A percentile compares a stretch with the other conserved stretches of the same genome.
Evolutionary conservation across 2,113 vertebrate genomes (phyloP).

Genomic region (Chloebia gouldiae): DNA sequence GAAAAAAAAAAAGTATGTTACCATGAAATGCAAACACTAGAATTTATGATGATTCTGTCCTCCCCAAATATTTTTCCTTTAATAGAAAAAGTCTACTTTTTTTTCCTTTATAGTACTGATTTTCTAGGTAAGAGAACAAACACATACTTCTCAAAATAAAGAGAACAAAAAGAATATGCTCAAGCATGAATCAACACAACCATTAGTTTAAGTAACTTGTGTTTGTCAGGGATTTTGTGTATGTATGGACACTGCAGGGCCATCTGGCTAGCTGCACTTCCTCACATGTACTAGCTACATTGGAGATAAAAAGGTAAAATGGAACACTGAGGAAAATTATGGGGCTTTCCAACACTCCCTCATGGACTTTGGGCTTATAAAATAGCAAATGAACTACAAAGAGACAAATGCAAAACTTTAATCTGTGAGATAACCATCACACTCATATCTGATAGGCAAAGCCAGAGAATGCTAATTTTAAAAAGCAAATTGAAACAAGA

Average conservation of each 20-base stretch:
- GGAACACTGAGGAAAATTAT: conserved; percentile 64
- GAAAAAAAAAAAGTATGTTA: background rate
- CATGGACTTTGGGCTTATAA: conserved; percentile 68
- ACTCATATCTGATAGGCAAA: conserved; percentile 67
- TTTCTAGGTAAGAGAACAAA: background rate
- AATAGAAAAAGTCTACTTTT: background rate
- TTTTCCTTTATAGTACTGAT: background rate
- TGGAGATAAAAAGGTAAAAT: conserved; percentile 65
- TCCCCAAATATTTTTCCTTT: background rate
- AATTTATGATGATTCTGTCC: background rate
- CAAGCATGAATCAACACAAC: background rate
- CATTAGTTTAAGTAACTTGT: background rate
- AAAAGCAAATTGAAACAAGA: conserved; percentile 51
- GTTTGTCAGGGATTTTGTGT: background rate
- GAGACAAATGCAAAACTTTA: conserved; percentile 67
- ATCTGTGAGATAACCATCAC: conserved; percentile 69
- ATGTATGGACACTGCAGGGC: background rate
- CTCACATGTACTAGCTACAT: conserved; percentile 46
- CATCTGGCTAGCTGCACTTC: conserved; percentile 41
- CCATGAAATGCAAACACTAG: background rate
- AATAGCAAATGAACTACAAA: conserved; percentile 72
- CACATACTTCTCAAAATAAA: background rate
- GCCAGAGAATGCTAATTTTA: conserved; percentile 63
- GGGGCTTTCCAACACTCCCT: conserved; percentile 73
- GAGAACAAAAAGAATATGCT: background rate